These are phyloP conservation scores for Plecturocebus donacophilus DNA, from an alignment of 2,113 vertebrate genomes.

Conservation along the genomic window DNA sequence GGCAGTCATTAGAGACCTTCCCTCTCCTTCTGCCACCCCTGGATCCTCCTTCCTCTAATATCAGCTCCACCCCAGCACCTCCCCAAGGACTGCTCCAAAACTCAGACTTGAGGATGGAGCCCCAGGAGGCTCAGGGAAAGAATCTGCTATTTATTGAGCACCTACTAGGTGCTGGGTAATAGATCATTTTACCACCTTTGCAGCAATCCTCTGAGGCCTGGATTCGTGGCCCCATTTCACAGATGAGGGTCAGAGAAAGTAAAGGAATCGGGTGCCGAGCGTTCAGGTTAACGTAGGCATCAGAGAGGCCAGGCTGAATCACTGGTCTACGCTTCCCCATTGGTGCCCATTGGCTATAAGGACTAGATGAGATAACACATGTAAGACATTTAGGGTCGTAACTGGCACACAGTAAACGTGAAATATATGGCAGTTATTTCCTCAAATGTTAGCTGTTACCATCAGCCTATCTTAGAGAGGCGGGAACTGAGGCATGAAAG, in stretches of 20 bases:
- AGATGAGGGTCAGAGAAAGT: neutral
- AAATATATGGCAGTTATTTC: neutral
- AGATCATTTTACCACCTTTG: neutral
- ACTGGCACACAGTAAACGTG: neutral
- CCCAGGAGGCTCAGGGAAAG: neutral
- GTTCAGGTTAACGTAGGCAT: neutral
- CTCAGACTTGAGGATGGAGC: neutral
- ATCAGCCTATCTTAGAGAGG: neutral
- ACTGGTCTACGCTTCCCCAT: fast-evolving
- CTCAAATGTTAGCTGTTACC: neutral
- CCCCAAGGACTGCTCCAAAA: neutral
- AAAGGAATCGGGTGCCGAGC: neutral
- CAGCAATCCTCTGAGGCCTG: neutral
- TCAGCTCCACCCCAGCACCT: neutral
- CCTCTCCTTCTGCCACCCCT: neutral
- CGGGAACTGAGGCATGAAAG: neutral
- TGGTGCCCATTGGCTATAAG: neutral
- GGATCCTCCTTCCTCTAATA: neutral
- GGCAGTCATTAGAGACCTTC: neutral
- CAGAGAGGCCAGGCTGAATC: neutral
- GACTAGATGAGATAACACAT: neutral
- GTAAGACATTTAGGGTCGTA: neutral
- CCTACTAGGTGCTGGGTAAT: neutral
- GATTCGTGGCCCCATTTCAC: neutral
- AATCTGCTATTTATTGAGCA: neutral